Base-by-base conservation (phyloP, 2,888 invertebrate genomes). In the Hoplodrina ambigua region DNA sequence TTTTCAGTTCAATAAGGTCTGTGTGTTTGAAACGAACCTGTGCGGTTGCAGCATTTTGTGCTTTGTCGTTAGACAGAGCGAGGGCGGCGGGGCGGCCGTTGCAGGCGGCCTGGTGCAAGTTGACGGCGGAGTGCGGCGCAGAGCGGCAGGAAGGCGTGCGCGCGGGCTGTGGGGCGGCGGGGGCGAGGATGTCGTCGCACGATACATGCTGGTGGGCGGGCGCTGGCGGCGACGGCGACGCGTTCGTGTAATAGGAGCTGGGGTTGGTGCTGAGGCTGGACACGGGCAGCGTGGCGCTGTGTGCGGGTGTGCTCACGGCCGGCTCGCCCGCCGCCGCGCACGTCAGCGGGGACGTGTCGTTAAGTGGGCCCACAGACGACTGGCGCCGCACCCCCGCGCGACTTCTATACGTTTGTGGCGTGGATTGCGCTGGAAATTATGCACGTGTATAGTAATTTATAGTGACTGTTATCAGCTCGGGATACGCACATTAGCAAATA, bases 211-310 rank as follows among this genome's bases (percentile, higher is more conserved):
- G 94, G 71, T 92, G 92, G 52, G 91, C 92, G 30, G 94, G 88
- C 60, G 89, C 91, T 7, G 97, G 97, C 50, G 97, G 97, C 85
- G 96, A 96, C 65, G 97, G 97, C 77, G 97, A 94, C 58, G 96
- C 97, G 90, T 97, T 97, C 52, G 97, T 97, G 87, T 97, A 97
- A 91, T 97, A 97, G 82, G 96, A 97, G 89, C 95, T 95, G 49
- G 94, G 94, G 87, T 96, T 96, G 49, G 94, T 95, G 86, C 96
- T 94, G 81, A 95, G 93, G 81, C 95, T 94, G 83, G 96, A 96
- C 37, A 97, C 96, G 50, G 97, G 96, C 77, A 95, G 87, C 60
- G 95, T 95, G 59, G 95, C 90, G 86, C 94, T 94, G 88, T 95
- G 95, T 55, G 94, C 95, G 6, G 96, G 94, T 71, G 96, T 95